A percentile compares a stretch with the other conserved stretches of the same genome.
phyloP scores from a whole-genome alignment of 2,113 vertebrate genomes.

The Cyprinus carpio region DNA sequence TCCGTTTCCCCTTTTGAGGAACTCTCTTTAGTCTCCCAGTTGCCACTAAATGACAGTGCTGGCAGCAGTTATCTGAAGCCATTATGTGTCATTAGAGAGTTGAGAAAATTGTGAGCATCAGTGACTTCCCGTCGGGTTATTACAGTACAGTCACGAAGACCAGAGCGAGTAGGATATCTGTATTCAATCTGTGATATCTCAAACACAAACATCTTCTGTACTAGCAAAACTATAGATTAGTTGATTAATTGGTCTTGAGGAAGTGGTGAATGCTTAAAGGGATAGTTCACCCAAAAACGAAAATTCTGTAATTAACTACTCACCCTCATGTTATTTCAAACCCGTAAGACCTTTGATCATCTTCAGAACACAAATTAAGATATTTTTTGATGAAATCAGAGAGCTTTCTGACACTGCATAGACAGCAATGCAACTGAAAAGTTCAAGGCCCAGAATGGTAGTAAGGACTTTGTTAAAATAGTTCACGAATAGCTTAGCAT shows the following conservation, averaged over 20 bases:
- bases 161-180: neutral
- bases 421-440: too few relatives aligned
- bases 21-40: conserved; percentile 15
- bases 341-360: too few relatives aligned
- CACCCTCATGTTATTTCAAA: too few relatives aligned
- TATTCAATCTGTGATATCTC: neutral
- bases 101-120: conserved; percentile 36
- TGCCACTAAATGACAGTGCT: conserved; percentile 15
- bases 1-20: conserved; percentile 39
- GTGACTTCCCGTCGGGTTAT: conserved; percentile 39
- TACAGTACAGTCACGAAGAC: conserved; percentile 41
- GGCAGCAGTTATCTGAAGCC: conserved; percentile 24
- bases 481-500: too few relatives aligned
- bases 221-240: neutral
- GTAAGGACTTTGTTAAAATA: too few relatives aligned
- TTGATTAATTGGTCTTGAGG: neutral
- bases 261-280: neutral
- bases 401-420: too few relatives aligned
- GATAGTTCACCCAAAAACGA: too few relatives aligned
- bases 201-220: neutral
- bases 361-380: too few relatives aligned
- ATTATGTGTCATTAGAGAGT: conserved; percentile 42
- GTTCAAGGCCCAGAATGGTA: too few relatives aligned
- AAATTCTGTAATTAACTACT: too few relatives aligned
- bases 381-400: too few relatives aligned